Percentiles rank a stretch among this genome's conserved stretches.
Conservation (phyloP, 2,113 vertebrate species). For the Tautogolabrus adspersus region DNA sequence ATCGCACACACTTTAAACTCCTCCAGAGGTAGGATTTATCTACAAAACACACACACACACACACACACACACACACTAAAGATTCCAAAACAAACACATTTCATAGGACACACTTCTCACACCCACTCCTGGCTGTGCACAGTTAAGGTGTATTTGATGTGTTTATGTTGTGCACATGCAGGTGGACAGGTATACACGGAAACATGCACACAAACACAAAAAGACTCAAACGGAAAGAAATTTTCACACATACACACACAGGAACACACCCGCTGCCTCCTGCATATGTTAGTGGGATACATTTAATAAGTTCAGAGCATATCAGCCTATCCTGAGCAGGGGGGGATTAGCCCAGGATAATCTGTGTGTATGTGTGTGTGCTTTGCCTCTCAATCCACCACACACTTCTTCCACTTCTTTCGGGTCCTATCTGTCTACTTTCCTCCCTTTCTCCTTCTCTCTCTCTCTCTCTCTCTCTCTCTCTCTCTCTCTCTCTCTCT, state of each 20-base stretch:
- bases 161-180: constrained; percentile 22
- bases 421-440: constrained; percentile 13
- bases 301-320: constrained; percentile 80
- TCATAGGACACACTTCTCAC: constrained; percentile 40
- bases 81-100: constrained; percentile 53
- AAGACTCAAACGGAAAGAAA: constrained; percentile 27
- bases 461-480: too few species aligned
- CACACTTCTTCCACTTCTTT: constrained; percentile 50
- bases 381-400: constrained; percentile 60
- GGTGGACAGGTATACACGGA: constrained; percentile 17
- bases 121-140: constrained; percentile 49
- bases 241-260: constrained; percentile 41
- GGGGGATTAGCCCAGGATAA: constrained; percentile 78
- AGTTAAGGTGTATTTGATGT: constrained; percentile 37
- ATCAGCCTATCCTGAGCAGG: constrained; percentile 77
- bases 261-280: constrained; percentile 55
- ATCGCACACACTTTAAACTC: constrained; percentile 40
- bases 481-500: too few species aligned
- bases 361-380: constrained; percentile 60
- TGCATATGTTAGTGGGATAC: constrained; percentile 81
- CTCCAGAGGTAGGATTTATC: constrained; percentile 71
- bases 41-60: constrained; percentile 47
- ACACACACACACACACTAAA: not conserved
- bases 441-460: constrained; percentile 21
- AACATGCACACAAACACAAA: constrained; percentile 23